Percentiles rank a stretch among this genome's conserved stretches.
Evolutionary conservation across 1,140 invertebrate genomes (phyloP).

Genomic region (Drosophila micromelanica): DNA sequence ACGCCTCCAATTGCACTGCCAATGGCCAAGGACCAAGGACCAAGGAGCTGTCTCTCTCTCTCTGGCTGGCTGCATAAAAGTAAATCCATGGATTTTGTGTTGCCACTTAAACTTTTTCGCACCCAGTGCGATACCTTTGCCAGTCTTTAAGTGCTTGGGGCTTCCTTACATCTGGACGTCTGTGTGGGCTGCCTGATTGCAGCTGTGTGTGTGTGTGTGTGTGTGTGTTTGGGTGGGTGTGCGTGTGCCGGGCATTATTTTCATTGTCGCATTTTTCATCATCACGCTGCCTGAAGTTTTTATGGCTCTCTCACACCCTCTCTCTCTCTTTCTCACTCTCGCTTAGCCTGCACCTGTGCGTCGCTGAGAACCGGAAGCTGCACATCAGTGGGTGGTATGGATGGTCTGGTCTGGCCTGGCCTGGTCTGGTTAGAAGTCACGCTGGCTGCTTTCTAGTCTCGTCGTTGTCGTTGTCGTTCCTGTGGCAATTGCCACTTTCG

Average conservation of each 20-base stretch:
- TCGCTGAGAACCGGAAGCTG: slow-evolving; percentile 74
- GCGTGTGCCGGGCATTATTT: slow-evolving; percentile 77
- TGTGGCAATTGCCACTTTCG: slow-evolving; percentile 71
- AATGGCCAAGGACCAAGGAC: background rate
- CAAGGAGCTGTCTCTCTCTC: background rate
- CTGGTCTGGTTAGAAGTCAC: slow-evolving; percentile 23
- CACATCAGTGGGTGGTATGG: slow-evolving; percentile 45
- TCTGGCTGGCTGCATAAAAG: slow-evolving; percentile 67
- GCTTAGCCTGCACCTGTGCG: slow-evolving; percentile 73
- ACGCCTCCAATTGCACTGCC: slow-evolving; percentile 70
- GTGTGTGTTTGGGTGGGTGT: slow-evolving; percentile 27
- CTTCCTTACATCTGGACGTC: slow-evolving; percentile 50
- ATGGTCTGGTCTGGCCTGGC: background rate
- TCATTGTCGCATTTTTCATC: slow-evolving; percentile 84
- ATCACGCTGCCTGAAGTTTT: slow-evolving; percentile 72
- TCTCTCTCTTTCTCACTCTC: slow-evolving; percentile 32
- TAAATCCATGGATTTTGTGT: slow-evolving; percentile 81
- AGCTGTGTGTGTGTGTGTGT: background rate
- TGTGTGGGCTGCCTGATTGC: slow-evolving; percentile 12
- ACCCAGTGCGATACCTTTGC: slow-evolving; percentile 48
- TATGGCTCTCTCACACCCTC: slow-evolving; percentile 52
- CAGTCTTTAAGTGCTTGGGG: slow-evolving; percentile 72
- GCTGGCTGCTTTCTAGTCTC: slow-evolving; percentile 44
- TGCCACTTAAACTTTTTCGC: slow-evolving; percentile 84
- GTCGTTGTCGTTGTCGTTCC: slow-evolving; percentile 6